Percentiles rank a stretch among this genome's conserved stretches.
These are phyloP conservation scores for Caenorhabditis afra DNA, from an alignment of 2,888 invertebrate species.

Conservation along the genomic window DNA sequence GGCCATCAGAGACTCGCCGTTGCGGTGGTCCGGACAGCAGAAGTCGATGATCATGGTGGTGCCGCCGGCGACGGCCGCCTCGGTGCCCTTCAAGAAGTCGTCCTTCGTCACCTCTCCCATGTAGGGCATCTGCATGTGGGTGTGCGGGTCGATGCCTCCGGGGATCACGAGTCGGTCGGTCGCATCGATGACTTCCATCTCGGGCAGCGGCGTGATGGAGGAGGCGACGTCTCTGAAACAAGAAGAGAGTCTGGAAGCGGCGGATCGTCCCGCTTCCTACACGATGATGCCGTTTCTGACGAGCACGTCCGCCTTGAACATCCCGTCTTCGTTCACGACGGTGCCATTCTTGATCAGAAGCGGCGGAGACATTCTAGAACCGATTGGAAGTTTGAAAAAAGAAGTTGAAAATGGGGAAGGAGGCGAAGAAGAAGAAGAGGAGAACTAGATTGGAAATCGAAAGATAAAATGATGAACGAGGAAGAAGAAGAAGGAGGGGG, in stretches of 20 bases:
- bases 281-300: slow-evolving; percentile 88
- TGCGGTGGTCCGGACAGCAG: slow-evolving; percentile 72
- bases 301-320: slow-evolving; percentile 92
- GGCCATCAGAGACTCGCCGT: slow-evolving; percentile 85
- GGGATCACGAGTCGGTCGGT: slow-evolving; percentile 81
- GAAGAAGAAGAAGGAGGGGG: not conserved
- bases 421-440: not conserved
- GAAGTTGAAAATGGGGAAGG: not conserved
- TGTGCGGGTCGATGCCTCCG: slow-evolving; percentile 85
- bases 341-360: slow-evolving; percentile 92
- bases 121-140: slow-evolving; percentile 95
- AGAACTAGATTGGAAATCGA: slow-evolving; percentile 9
- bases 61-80: slow-evolving; percentile 96
- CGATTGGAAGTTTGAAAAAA: no score
- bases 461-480: not conserved
- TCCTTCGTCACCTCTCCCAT: slow-evolving; percentile 89
- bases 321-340: slow-evolving; percentile 93
- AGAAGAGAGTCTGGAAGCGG: no score
- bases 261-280: slow-evolving; percentile 46
- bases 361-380: slow-evolving; percentile 45
- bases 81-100: slow-evolving; percentile 96
- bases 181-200: slow-evolving; percentile 88
- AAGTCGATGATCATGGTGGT: slow-evolving; percentile 88
- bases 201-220: slow-evolving; percentile 17
- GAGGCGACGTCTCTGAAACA: slow-evolving; percentile 44